These are phyloP conservation scores for Chionomys nivalis DNA, from an alignment of 2,113 vertebrate genomes.

Conservation along the genomic window DNA sequence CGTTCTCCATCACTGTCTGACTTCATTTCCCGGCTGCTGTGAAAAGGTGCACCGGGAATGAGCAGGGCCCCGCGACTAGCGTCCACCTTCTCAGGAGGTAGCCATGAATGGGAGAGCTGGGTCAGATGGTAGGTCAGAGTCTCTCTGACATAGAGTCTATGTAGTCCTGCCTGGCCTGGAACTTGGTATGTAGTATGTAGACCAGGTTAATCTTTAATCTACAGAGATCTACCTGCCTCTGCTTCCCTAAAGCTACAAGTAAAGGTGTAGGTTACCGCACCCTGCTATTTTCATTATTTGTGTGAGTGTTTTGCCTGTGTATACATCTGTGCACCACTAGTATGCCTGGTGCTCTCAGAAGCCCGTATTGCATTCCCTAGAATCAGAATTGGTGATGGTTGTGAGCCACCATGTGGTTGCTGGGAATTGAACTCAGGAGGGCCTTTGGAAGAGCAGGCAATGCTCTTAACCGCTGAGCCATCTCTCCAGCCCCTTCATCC, in stretches of 20 bases:
- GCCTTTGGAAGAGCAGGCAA: background rate
- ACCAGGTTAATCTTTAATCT: background rate
- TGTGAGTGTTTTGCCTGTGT: background rate
- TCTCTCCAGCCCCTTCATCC: background rate
- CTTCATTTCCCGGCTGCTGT: background rate
- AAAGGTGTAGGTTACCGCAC: background rate
- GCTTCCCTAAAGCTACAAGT: background rate
- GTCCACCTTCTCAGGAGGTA: background rate
- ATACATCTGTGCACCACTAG: background rate
- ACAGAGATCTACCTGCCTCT: background rate
- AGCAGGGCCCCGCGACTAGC: background rate
- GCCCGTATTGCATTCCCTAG: background rate
- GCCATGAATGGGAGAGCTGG: background rate
- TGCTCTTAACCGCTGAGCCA: background rate
- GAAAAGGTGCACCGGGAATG: background rate
- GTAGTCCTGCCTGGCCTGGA: background rate
- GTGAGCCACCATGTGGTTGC: background rate
- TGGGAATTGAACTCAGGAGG: background rate
- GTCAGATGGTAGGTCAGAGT: background rate
- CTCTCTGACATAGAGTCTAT: background rate
- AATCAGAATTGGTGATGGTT: background rate
- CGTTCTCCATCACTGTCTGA: background rate
- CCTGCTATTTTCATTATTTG: background rate
- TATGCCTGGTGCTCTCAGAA: background rate
- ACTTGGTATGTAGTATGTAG: background rate